Conservation (phyloP, 35 echinoderm and acorn worm species). For the Hemicentrotus pulcherrimus region DNA sequence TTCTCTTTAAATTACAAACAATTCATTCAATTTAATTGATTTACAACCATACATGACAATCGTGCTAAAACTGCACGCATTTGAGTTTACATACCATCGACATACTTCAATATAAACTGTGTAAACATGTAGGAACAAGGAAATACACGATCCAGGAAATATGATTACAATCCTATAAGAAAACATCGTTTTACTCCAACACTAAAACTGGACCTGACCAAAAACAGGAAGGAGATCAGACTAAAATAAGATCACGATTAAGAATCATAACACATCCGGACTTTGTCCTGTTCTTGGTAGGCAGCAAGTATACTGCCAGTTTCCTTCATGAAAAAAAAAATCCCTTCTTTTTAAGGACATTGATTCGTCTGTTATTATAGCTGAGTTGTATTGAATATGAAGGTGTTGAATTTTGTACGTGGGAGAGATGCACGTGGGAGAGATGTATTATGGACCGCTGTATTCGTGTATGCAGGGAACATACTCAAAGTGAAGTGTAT, state of each 20-base stretch:
- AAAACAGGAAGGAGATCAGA: neutral
- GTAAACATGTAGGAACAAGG: neutral
- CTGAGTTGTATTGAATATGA: neutral
- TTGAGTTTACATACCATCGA: too few relatives aligned
- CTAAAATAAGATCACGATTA: neutral
- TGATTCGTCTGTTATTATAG: neutral
- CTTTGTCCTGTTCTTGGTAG: neutral
- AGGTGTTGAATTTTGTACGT: neutral
- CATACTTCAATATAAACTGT: too few relatives aligned
- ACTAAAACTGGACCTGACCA: too few relatives aligned
- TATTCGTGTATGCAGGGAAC: too few relatives aligned
- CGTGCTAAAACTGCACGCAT: too few relatives aligned
- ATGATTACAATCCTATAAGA: neutral
- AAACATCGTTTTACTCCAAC: neutral
- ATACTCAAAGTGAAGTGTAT: too few relatives aligned
- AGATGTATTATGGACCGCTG: too few relatives aligned
- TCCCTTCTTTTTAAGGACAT: neutral
- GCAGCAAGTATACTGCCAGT: neutral
- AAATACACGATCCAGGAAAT: neutral
- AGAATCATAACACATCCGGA: neutral
- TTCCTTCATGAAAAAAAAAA: neutral
- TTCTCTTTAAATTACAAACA: too few relatives aligned
- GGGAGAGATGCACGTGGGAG: neutral
- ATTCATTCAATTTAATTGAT: too few relatives aligned
- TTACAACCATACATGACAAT: too few relatives aligned